Evolutionary conservation across 1,140 invertebrate species (phyloP).

Genomic region (Zaprionus capensis): DNA sequence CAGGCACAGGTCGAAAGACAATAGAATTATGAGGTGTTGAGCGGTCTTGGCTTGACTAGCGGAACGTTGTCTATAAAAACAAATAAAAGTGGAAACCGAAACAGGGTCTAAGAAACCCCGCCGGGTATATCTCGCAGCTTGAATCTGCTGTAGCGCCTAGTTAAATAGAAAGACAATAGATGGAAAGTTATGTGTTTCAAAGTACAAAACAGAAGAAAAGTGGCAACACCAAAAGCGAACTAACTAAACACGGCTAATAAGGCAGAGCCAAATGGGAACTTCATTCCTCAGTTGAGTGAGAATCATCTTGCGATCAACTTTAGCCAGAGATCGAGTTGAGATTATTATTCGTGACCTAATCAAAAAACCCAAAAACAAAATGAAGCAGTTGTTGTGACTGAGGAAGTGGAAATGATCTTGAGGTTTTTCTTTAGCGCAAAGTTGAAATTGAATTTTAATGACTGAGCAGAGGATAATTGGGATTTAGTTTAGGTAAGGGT

Average conservation of each 20-base stretch:
- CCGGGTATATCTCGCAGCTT: conserved; percentile 11
- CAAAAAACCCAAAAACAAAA: conserved; percentile 22
- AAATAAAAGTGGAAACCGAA: conserved; percentile 27
- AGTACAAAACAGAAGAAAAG: conserved; percentile 31
- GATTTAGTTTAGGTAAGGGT: conserved; percentile 26
- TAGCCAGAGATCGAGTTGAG: conserved; percentile 18
- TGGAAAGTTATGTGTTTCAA: conserved; percentile 70
- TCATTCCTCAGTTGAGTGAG: not conserved
- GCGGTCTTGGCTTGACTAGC: conserved; percentile 69
- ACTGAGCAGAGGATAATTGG: conserved; percentile 26
- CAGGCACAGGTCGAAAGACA: conserved; percentile 66
- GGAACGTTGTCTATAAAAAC: conserved; percentile 58
- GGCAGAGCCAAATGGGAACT: conserved; percentile 50
- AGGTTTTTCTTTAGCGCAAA: conserved; percentile 33
- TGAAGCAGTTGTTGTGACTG: conserved; percentile 7
- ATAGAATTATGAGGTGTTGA: conserved; percentile 83
- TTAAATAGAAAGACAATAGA: conserved; percentile 57
- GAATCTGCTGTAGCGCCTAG: conserved; percentile 9
- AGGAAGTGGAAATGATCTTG: conserved; percentile 56
- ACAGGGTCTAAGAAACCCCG: conserved; percentile 27
- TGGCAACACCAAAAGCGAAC: conserved; percentile 38
- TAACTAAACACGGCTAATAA: conserved; percentile 63
- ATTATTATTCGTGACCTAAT: conserved; percentile 30
- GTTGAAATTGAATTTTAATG: conserved; percentile 75
- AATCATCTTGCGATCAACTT: conserved; percentile 7